phyloP scores from a whole-genome alignment of 2,113 vertebrate species.

The Forbesichthys agassizii region DNA sequence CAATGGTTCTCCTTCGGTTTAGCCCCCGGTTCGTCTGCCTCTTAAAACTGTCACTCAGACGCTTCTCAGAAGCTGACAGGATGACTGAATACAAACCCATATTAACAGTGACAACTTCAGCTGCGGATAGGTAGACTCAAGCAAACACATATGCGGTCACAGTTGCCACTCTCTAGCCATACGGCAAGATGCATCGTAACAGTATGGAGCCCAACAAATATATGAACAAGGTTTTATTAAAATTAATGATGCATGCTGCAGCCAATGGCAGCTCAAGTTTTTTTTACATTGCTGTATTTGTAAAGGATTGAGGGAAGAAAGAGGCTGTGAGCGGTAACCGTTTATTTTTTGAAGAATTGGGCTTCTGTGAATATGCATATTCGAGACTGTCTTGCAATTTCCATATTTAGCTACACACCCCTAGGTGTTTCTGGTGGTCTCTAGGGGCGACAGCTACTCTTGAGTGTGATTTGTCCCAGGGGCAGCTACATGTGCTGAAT shows the following conservation, averaged over 20 bases:
- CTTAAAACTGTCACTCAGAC: slow-evolving; percentile 76
- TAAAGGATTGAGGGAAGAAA: slow-evolving; percentile 6
- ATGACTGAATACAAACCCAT: slow-evolving; percentile 77
- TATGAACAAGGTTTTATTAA: slow-evolving; percentile 34
- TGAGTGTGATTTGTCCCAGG: slow-evolving; percentile 72
- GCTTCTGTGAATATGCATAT: slow-evolving; percentile 63
- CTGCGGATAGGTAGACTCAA: slow-evolving; percentile 67
- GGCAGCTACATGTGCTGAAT: slow-evolving; percentile 67
- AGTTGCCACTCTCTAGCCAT: slow-evolving; percentile 33
- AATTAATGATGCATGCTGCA: slow-evolving; percentile 20
- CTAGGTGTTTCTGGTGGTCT: slow-evolving; percentile 61
- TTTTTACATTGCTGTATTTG: slow-evolving; percentile 27
- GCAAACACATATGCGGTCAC: slow-evolving; percentile 52
- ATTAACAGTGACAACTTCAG: slow-evolving; percentile 77
- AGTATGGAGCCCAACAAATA: slow-evolving; percentile 30
- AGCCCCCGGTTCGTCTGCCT: slow-evolving; percentile 68
- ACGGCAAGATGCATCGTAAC: slow-evolving; percentile 16
- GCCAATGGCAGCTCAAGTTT: slow-evolving; percentile 9
- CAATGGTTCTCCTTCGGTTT: slow-evolving; percentile 70
- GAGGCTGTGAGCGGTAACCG: slow-evolving; percentile 4
- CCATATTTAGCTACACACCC: slow-evolving; percentile 72
- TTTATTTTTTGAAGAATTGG: slow-evolving; percentile 46
- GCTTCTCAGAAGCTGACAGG: slow-evolving; percentile 73
- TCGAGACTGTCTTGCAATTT: slow-evolving; percentile 60
- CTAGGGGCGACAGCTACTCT: slow-evolving; percentile 65